These are phyloP conservation scores for Cygnus olor DNA, from an alignment of 2,797 vertebrate genomes.

Conservation along the genomic window DNA sequence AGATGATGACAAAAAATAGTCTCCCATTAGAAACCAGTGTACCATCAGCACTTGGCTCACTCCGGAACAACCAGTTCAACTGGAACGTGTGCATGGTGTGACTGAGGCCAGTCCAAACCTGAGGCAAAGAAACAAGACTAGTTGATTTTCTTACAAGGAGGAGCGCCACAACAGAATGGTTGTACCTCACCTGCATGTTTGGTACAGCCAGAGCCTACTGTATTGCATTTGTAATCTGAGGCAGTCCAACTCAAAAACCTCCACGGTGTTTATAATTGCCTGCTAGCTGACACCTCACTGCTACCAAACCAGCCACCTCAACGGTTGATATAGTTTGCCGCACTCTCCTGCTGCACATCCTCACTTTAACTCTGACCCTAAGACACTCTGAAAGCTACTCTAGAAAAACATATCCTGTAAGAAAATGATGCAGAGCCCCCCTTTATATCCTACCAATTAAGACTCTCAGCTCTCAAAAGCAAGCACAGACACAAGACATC, in stretches of 20 bases:
- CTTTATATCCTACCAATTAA: neutral
- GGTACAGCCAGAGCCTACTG: neutral
- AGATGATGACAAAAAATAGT: neutral
- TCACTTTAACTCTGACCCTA: neutral
- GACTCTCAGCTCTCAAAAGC: neutral
- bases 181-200: neutral
- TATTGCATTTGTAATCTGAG: neutral
- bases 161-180: neutral
- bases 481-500: neutral
- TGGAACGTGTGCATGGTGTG: neutral
- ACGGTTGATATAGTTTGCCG: neutral
- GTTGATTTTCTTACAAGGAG: neutral
- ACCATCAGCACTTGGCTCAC: neutral
- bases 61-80: conserved; percentile 45
- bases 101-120: conserved; percentile 17
- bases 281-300: neutral
- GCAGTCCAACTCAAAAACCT: neutral
- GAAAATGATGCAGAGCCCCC: neutral
- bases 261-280: neutral
- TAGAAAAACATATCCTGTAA: neutral
- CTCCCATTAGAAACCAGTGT: neutral
- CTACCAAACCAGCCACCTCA: neutral
- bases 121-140: neutral
- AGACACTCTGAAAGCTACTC: neutral
- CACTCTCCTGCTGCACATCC: neutral